phyloP scores from a whole-genome alignment of 2,797 vertebrate species.

The Lindbergichthys nudifrons region DNA sequence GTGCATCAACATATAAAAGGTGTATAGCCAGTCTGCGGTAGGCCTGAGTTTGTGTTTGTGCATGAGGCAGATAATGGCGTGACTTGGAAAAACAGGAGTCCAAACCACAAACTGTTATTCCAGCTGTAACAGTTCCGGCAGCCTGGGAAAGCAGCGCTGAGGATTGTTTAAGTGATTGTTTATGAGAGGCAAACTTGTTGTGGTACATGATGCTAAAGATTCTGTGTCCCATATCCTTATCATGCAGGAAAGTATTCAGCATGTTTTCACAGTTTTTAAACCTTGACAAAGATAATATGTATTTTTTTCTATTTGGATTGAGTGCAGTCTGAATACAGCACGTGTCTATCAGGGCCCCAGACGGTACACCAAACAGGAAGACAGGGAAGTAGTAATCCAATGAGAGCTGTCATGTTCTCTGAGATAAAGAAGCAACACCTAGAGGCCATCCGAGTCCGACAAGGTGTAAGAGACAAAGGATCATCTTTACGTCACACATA shows the following conservation, averaged over 20 bases:
- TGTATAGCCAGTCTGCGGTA: conserved; percentile 46
- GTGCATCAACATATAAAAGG: neutral
- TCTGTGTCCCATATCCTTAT: neutral
- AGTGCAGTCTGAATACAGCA: conserved; percentile 1
- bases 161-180: conserved; percentile 67
- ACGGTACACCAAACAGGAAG: conserved; percentile 43
- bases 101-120: conserved; percentile 84
- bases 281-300: conserved; percentile 2
- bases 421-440: conserved; percentile 54
- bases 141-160: conserved; percentile 80
- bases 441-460: conserved; percentile 35
- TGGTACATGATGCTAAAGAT: conserved; percentile 25
- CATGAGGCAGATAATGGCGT: conserved; percentile 59
- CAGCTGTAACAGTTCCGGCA: conserved; percentile 82
- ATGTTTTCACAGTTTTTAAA: conserved; percentile 4
- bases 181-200: conserved; percentile 60
- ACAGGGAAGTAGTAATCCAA: conserved; percentile 58
- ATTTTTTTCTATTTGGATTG: neutral
- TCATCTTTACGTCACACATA: conserved; percentile 50
- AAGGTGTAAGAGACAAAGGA: conserved; percentile 24
- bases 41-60: conserved; percentile 43
- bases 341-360: conserved; percentile 1
- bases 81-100: conserved; percentile 76
- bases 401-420: conserved; percentile 53
- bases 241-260: neutral